A percentile compares a stretch with the other conserved stretches of the same genome.
Evolutionary conservation across 2,888 invertebrate species (phyloP).

Genomic region (Oxystoma pomonae): DNA sequence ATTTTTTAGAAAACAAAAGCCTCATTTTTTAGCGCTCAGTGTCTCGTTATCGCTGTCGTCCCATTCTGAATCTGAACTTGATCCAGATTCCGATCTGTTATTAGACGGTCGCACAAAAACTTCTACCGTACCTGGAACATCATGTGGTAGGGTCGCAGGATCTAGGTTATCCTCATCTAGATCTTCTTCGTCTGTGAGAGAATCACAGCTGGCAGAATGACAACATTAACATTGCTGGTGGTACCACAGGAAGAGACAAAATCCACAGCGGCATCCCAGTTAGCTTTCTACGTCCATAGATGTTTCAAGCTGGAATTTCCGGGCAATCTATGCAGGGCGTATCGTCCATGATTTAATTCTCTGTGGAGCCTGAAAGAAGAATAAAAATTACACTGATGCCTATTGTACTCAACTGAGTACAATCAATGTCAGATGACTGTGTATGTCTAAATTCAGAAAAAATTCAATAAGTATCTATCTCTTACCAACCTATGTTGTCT

Average conservation of each 20-base stretch:
- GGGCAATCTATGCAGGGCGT: no score
- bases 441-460: no score
- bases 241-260: slow-evolving; percentile 6
- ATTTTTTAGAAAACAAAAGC: background rate
- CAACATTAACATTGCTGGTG: slow-evolving; percentile 7
- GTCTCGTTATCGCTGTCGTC: slow-evolving; percentile 3
- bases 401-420: no score
- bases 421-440: no score
- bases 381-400: no score
- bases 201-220: slow-evolving; percentile 9
- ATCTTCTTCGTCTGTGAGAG: slow-evolving; percentile 8
- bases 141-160: slow-evolving; percentile 1
- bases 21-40: slow-evolving; percentile 2
- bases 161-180: slow-evolving; percentile 5
- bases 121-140: slow-evolving; percentile 6
- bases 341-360: no score
- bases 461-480: no score
- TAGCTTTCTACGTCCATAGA: background rate
- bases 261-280: slow-evolving; percentile 6
- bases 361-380: no score
- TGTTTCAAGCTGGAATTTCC: no score
- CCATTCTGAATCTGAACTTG: slow-evolving; percentile 1
- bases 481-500: no score
- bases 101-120: slow-evolving; percentile 2
- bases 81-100: background rate